Base-by-base conservation (phyloP, 2,888 invertebrate species). In the Eupithecia insigniata region DNA sequence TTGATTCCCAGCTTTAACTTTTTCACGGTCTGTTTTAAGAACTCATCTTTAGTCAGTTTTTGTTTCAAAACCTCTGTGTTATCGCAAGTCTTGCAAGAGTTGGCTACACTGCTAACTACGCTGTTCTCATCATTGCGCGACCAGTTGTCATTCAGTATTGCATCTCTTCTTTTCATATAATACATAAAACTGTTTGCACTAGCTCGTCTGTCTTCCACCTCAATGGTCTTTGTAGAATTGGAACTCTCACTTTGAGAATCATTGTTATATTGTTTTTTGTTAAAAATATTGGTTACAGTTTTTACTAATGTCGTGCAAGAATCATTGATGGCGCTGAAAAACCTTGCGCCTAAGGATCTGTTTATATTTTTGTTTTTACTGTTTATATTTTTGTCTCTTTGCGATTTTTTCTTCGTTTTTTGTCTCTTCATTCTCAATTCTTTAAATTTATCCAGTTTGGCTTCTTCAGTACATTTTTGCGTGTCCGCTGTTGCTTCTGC, bases 1-100 rank as follows among this genome's bases (percentile, higher is more conserved):
- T 93, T 90, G 43, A 94, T 90, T n/a, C 93, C 94, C 34, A 89
- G 74, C 80, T 93, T 94, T 5, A 94, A 85, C 78, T 90, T 92
- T 66, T 88, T 89, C 1, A 94, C 80, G 8, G 91, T 92, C 69
- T 82, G 78, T 75, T 86, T 89, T 36, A 93, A 82, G 55, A 86
- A 79, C 16, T 83, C 81, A 71, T 93, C 85, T 28, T 84, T 83
- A 18, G 71, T 73, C 39, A 91, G 73, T 82, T 93, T 93, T 1
- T 82, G 78, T 80, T 85, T 87, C 8, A 92, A 79, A 1, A 80
- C 67, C 1, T 80, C 69, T 0, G 93, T 92, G 76, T 92, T 84
- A 65, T 92, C 86, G 76, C 93, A 93, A 0, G 92, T 90, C 34
- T 83, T 85, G 73, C 93, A 93, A 2, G 82, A 80, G 71, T 81